A percentile compares a stretch with the other conserved stretches of the same genome.
These are phyloP conservation scores for Parapsyche elsis DNA, from an alignment of 1,140 invertebrate genomes.

Conservation along the genomic window DNA sequence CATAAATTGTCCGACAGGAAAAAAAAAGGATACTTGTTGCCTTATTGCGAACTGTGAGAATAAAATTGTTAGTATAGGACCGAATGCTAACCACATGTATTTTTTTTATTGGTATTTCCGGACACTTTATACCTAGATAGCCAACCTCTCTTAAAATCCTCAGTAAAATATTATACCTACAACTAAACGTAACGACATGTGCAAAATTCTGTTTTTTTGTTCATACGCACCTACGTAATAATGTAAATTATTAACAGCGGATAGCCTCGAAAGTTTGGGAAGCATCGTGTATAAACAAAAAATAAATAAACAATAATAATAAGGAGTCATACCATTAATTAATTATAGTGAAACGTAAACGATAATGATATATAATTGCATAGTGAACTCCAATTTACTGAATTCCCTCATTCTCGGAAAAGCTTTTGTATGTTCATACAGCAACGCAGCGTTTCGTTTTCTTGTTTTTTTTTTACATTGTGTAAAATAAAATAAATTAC, in stretches of 20 bases:
- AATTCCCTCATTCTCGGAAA: not conserved
- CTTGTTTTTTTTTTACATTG: too few species aligned
- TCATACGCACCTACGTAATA: too few species aligned
- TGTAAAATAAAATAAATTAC: too few species aligned
- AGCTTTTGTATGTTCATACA: not conserved
- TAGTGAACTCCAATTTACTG: not conserved
- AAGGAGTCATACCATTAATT: not conserved
- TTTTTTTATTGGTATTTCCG: slow-evolving; percentile 22
- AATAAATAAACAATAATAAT: too few species aligned
- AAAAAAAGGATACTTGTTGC: slow-evolving; percentile 13
- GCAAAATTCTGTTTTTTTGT: too few species aligned
- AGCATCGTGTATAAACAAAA: too few species aligned
- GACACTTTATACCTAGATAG: slow-evolving; percentile 23
- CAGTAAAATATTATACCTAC: too few species aligned
- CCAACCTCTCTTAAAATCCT: not conserved
- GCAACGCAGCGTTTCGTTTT: not conserved
- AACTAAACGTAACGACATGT: too few species aligned
- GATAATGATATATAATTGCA: slow-evolving; percentile 10
- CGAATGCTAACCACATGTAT: slow-evolving; percentile 33
- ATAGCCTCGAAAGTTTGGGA: too few species aligned
- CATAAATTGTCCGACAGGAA: slow-evolving; percentile 13
- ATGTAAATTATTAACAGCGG: too few species aligned
- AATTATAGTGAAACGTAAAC: not conserved
- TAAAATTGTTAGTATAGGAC: slow-evolving; percentile 30
- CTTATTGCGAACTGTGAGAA: slow-evolving; percentile 14